These are phyloP conservation scores for Leucopternis melanops DNA, from an alignment of 2,113 vertebrate genomes.

Conservation along the genomic window DNA sequence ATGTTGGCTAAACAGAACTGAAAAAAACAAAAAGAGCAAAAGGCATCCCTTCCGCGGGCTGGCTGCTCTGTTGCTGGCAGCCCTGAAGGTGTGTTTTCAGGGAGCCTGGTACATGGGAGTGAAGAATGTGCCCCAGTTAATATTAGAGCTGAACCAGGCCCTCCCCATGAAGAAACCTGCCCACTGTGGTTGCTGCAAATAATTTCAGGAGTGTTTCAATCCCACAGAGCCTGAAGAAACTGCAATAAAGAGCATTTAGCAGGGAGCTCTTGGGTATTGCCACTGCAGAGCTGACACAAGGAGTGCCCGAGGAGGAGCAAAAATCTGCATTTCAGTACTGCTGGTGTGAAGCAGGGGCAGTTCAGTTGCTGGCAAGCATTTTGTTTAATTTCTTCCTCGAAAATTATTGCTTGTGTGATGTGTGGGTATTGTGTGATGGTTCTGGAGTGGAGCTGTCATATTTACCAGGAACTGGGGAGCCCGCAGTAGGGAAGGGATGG, in stretches of 20 bases:
- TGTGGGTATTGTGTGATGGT: neutral
- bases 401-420: neutral
- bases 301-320: neutral
- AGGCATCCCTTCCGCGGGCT: neutral
- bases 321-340: neutral
- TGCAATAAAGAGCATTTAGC: neutral
- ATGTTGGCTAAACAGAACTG: neutral
- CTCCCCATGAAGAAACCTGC: neutral
- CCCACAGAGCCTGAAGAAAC: neutral
- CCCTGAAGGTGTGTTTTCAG: neutral
- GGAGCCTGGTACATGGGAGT: neutral
- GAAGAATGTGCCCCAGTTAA: neutral
- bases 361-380: neutral
- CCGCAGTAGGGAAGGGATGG: fast-evolving
- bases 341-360: neutral
- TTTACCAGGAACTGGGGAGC: neutral
- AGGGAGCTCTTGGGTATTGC: neutral
- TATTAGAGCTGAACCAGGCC: neutral
- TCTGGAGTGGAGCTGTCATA: neutral
- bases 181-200: neutral
- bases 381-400: neutral
- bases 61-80: neutral
- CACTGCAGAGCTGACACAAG: neutral
- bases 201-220: neutral
- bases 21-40: neutral